phyloP scores from a whole-genome alignment of 2,888 invertebrate genomes.

The Microplitis deprimator region DNA sequence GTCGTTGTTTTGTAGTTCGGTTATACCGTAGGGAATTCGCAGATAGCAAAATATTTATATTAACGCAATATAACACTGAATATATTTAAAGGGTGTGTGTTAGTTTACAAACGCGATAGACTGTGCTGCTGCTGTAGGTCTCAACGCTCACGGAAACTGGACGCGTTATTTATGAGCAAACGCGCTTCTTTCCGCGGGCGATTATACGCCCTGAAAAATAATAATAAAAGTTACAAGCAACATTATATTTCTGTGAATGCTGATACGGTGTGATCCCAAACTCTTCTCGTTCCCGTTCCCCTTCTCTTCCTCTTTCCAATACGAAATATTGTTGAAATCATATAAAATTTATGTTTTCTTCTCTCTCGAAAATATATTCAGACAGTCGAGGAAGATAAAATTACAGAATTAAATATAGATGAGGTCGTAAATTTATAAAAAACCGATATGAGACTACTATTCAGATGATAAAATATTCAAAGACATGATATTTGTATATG shows the following conservation, averaged over 20 bases:
- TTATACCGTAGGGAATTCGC: conserved; percentile 36
- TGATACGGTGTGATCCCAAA: too few relatives aligned
- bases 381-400: conserved; percentile 1
- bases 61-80: conserved; percentile 42
- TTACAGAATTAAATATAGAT: background rate
- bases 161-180: conserved; percentile 53
- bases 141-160: conserved; percentile 37
- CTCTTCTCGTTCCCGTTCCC: too few relatives aligned
- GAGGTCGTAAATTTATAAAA: background rate
- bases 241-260: background rate
- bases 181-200: conserved; percentile 29
- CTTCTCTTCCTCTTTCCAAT: too few relatives aligned
- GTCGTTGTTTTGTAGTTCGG: conserved; percentile 41
- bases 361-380: background rate
- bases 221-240: background rate
- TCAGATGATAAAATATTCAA: conserved; percentile 1
- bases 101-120: background rate
- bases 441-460: background rate
- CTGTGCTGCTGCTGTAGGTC: conserved; percentile 8
- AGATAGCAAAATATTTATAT: conserved; percentile 57
- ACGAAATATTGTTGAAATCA: background rate
- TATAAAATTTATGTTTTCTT: background rate
- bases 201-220: background rate
- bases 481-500: background rate
- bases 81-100: background rate